Conservation (phyloP, 1,140 invertebrate genomes). For the Anastrepha obliqua region DNA sequence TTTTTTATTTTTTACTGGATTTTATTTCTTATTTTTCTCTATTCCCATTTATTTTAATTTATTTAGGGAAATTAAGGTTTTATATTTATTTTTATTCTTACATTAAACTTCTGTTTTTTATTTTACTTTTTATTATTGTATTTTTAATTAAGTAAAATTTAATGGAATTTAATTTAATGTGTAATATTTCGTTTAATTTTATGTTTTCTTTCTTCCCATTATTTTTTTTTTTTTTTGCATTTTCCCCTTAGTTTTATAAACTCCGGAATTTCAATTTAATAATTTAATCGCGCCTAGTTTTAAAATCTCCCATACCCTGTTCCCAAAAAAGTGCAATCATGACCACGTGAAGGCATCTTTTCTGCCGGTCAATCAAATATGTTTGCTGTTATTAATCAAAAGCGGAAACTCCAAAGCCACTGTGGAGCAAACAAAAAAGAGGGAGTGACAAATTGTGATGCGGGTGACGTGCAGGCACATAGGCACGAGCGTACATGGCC, state of each 20-base stretch:
- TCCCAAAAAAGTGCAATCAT: background rate
- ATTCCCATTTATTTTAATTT: too few species aligned
- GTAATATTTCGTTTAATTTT: too few species aligned
- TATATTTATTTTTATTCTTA: too few species aligned
- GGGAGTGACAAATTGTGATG: background rate
- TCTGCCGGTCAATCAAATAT: background rate
- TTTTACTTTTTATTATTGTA: too few species aligned
- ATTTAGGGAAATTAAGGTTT: too few species aligned
- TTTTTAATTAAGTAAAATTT: too few species aligned
- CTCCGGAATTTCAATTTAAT: background rate
- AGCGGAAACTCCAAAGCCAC: background rate
- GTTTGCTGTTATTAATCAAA: conserved; percentile 31
- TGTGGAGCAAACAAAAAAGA: background rate
- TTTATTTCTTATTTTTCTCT: too few species aligned
- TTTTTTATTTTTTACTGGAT: background rate
- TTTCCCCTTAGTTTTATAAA: background rate
- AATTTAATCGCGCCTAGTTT: background rate
- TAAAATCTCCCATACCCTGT: background rate
- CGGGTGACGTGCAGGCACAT: background rate
- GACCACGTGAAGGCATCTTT: background rate
- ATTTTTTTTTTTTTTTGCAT: background rate
- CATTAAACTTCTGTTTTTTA: too few species aligned
- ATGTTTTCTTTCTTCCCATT: too few species aligned
- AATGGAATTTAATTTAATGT: too few species aligned
- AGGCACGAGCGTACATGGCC: background rate